Conservation (phyloP, 2,113 vertebrate species). For the Paracanthobrama guichenoti region DNA sequence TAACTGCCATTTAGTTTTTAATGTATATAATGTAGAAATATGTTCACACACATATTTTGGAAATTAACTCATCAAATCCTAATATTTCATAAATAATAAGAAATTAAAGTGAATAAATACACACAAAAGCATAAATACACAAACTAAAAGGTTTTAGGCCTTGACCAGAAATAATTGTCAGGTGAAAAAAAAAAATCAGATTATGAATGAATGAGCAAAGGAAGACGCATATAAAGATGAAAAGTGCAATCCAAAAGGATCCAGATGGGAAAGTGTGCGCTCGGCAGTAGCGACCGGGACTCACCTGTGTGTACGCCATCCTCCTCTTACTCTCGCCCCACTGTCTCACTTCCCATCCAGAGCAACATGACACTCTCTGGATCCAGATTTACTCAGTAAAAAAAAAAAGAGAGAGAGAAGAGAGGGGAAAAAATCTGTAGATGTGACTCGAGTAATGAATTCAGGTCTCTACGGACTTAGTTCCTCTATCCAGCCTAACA, state of each 20-base stretch:
- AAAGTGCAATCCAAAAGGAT: not conserved
- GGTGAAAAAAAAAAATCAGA: not conserved
- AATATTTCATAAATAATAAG: not conserved
- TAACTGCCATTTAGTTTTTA: not conserved
- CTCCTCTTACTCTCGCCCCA: slow-evolving; percentile 50
- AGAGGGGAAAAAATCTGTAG: not conserved
- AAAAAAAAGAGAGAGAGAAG: slow-evolving; percentile 7
- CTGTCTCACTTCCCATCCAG: slow-evolving; percentile 42
- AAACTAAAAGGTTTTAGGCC: not conserved
- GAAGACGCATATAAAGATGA: not conserved
- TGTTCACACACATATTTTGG: not conserved
- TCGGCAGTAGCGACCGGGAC: slow-evolving; percentile 16
- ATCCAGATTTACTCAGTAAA: slow-evolving; percentile 22
- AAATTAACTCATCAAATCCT: too few relatives aligned
- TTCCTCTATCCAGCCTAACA: slow-evolving; percentile 9
- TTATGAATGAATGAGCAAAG: not conserved
- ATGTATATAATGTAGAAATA: not conserved
- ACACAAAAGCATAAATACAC: not conserved
- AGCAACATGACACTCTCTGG: slow-evolving; percentile 43
- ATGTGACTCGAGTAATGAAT: slow-evolving; percentile 20
- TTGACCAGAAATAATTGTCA: not conserved
- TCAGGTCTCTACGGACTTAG: slow-evolving; percentile 1
- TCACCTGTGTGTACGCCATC: slow-evolving; percentile 61
- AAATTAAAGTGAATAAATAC: not conserved
- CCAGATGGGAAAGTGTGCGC: slow-evolving; percentile 14